Base-by-base conservation (phyloP, 2,113 vertebrate species). In the Pithys albifrons region DNA sequence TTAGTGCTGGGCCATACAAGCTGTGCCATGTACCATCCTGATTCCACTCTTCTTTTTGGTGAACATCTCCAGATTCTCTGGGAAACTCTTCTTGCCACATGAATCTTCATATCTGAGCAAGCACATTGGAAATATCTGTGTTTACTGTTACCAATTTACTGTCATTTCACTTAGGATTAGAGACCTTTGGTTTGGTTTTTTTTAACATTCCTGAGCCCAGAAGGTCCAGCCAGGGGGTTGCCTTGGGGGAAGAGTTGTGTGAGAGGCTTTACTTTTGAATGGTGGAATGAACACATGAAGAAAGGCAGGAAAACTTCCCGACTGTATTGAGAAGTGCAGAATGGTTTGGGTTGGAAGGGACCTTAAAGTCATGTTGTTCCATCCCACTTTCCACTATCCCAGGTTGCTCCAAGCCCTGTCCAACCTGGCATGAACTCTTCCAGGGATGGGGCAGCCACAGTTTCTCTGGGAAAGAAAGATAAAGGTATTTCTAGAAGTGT, bases 41-140 rank as follows among this genome's bases (percentile, higher is more conserved):
- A 28, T 58, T 35, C 14, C 48, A 16, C 2, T 23, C 3, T 28
- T 46, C 12, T 39, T 89, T 74, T 75, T 37, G 46, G 18, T 65
- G 35, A 67, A 31, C n/a, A 55, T 16, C 33, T 39, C 9, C 20
- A 71, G 9, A 16, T 61, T 65, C 9, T 33, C 54, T 73, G 31
- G 35, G 71, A 80, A 83, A 23, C 28, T 24, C 27, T 39, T 2
- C 11, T 45, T 65, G 18, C 15, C 11, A 3, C 5, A 17, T 14
- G 11, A 79, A 52, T 58, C 27, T 57, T 13, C 18, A 1, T 12
- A 18, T 25, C 14, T 15, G 70, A 73, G 13, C 28, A 70, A 52
- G 12, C 12, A 41, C 15, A 43, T 0, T 0, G 1, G 59, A 77
- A 80, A 64, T 12, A 3, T 4, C 19, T 33, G 2, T 19, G 9